Evolutionary conservation across 2,888 invertebrate genomes (phyloP).

Genomic region (Nemotelus nigrinus): DNA sequence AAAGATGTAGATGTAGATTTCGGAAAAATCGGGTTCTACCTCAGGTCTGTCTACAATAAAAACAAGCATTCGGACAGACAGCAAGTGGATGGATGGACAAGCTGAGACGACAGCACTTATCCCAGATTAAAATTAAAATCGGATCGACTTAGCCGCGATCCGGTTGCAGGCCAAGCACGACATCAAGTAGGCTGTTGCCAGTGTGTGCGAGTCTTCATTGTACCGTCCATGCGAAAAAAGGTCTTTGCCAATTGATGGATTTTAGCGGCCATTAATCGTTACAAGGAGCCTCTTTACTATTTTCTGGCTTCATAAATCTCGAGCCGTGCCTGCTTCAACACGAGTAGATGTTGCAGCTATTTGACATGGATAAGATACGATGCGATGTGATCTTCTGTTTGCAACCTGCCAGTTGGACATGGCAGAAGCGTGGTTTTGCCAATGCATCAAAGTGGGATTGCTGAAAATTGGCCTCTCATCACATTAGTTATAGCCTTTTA

Average conservation of each 20-base stretch:
- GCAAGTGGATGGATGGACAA: constrained; percentile 22
- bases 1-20: constrained; percentile 12
- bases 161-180: constrained; percentile 27
- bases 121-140: constrained; percentile 43
- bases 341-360: constrained; percentile 12
- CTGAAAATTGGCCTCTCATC: background rate
- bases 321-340: background rate
- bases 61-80: background rate
- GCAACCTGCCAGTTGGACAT: constrained; percentile 10
- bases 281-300: constrained; percentile 9
- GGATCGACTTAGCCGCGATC: constrained; percentile 39
- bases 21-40: background rate
- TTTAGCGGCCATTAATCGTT: constrained; percentile 22
- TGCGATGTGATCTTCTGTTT: background rate
- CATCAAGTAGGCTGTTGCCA: background rate
- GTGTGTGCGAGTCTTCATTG: background rate
- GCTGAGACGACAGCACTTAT: constrained; percentile 26
- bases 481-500: too few relatives aligned
- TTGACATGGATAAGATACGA: constrained; percentile 3
- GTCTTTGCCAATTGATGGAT: constrained; percentile 4
- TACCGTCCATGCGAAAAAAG: background rate
- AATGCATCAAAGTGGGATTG: constrained; percentile 9
- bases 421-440: background rate
- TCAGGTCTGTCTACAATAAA: background rate
- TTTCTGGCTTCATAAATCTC: constrained; percentile 32